Evolutionary conservation across 30 jellyfish, hydroid and myxozoan genomes (phyloP).

Genomic region (Turritopsis dohrnii): DNA sequence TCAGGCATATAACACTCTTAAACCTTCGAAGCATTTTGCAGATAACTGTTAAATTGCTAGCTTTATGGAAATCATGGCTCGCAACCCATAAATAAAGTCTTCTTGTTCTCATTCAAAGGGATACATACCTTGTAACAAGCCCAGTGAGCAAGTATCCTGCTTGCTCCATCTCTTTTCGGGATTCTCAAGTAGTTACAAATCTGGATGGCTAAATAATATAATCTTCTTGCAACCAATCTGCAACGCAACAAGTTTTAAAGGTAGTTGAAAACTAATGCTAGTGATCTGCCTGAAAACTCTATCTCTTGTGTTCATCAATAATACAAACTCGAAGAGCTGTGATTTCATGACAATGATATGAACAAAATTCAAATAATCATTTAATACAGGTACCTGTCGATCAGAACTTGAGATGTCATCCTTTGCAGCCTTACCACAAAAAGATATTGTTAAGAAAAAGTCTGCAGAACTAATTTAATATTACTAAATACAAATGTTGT

Average conservation of each 20-base stretch:
- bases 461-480: too few species aligned
- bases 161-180: slow-evolving; percentile 92
- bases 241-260: neutral
- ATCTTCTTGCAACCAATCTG: slow-evolving; percentile 84
- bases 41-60: too few species aligned
- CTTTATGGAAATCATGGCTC: too few species aligned
- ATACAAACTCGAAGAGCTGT: too few species aligned
- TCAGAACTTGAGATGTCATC: slow-evolving; percentile 75
- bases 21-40: too few species aligned
- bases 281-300: neutral
- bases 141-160: slow-evolving; percentile 96
- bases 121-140: slow-evolving; percentile 79
- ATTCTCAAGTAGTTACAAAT: slow-evolving; percentile 76
- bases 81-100: too few species aligned
- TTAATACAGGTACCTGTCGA: slow-evolving; percentile 75
- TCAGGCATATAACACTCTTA: too few species aligned
- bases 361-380: neutral
- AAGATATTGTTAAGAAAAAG: neutral
- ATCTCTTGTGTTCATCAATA: too few species aligned
- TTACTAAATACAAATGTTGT: too few species aligned
- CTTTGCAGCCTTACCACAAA: slow-evolving; percentile 50
- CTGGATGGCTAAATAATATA: slow-evolving; percentile 63
- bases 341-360: neutral
- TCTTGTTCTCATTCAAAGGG: neutral
- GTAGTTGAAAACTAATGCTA: neutral